Conservation (phyloP, 2,113 vertebrate species). For the Petroica traversi region DNA sequence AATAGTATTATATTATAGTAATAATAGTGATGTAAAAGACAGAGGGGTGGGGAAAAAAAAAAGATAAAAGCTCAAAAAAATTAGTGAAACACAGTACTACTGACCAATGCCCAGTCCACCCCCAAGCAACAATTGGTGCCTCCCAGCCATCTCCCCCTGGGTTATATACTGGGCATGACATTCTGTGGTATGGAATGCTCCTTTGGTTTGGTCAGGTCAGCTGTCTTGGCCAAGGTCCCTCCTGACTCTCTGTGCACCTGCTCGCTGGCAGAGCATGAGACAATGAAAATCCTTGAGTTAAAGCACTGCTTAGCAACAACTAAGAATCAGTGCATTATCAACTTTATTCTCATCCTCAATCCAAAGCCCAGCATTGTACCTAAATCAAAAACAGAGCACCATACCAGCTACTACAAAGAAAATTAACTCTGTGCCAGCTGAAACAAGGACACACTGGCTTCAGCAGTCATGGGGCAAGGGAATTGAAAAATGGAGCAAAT, state of each 20-base stretch:
- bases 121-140: neutral
- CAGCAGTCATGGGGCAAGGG: neutral
- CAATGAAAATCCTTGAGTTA: neutral
- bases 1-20: neutral
- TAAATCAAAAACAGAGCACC: neutral
- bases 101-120: neutral
- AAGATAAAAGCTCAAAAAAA: neutral
- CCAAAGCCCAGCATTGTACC: neutral
- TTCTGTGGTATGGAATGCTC: fast-evolving
- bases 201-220: neutral
- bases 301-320: neutral
- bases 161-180: neutral
- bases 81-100: too few relatives aligned
- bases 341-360: neutral
- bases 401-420: neutral
- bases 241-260: neutral
- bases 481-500: neutral
- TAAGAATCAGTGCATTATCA: neutral
- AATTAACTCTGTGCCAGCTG: neutral
- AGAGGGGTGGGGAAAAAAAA: fast-evolving
- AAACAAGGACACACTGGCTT: neutral
- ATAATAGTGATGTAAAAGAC: neutral
- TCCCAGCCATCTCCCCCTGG: neutral
- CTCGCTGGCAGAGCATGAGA: neutral
- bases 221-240: neutral